These are phyloP conservation scores for Acanthosepion pharaonis DNA, from an alignment of 2,888 invertebrate genomes.

Conservation along the genomic window DNA sequence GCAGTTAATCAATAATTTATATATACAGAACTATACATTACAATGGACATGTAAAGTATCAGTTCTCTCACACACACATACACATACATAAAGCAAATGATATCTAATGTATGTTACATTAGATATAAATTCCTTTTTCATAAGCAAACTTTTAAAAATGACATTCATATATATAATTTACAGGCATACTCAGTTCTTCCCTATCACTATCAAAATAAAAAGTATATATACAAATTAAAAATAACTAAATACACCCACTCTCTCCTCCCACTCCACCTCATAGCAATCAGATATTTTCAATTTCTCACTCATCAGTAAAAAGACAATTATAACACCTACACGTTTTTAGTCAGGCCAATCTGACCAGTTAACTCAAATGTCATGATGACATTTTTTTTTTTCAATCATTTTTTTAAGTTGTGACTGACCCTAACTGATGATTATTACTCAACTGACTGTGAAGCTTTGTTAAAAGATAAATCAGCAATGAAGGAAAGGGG, in stretches of 20 bases:
- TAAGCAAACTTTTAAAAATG: not conserved
- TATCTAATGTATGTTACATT: not conserved
- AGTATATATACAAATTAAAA: not conserved
- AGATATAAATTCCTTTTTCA: not conserved
- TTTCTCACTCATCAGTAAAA: not conserved
- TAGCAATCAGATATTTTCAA: not conserved
- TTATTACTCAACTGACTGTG: not conserved
- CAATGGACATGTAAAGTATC: too few species aligned
- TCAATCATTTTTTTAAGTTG: not conserved
- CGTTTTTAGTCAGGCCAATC: not conserved
- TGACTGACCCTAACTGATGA: conserved; percentile 33
- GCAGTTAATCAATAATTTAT: too few species aligned
- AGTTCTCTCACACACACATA: not conserved
- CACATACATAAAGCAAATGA: not conserved
- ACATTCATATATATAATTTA: not conserved
- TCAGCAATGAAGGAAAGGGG: not conserved
- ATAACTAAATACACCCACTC: too few species aligned
- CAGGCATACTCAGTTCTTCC: not conserved
- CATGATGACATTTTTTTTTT: not conserved
- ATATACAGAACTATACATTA: not conserved
- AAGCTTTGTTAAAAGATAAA: conserved; percentile 8
- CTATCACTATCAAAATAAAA: not conserved
- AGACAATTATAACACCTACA: not conserved
- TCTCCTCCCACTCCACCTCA: not conserved
- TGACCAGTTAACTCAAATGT: not conserved